Evolutionary conservation across 2,888 invertebrate genomes (phyloP).

Genomic region (Andrena haemorrhoa): DNA sequence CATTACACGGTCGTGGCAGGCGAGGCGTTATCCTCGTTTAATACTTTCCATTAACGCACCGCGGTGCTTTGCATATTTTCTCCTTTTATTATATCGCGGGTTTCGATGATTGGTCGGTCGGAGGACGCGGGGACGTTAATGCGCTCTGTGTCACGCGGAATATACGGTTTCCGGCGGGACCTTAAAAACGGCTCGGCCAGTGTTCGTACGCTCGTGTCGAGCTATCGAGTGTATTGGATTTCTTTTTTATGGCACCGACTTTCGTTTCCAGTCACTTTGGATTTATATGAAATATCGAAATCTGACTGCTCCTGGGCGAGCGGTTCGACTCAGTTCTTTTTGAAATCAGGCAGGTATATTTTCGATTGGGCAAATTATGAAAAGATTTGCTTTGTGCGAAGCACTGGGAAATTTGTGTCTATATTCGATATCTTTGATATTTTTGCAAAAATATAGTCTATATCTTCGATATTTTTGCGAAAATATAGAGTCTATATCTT

Average conservation of each 20-base stretch:
- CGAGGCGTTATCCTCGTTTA: neutral
- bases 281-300: neutral
- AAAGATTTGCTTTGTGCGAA: too few species aligned
- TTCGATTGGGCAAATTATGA: too few species aligned
- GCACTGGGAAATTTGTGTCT: too few species aligned
- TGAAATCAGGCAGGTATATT: too few species aligned
- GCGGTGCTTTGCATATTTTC: neutral
- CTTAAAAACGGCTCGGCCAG: neutral
- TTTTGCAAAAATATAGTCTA: too few species aligned
- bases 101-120: neutral
- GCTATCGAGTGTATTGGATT: too few species aligned
- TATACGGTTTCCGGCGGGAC: constrained; percentile 3
- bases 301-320: neutral
- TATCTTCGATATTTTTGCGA: too few species aligned
- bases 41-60: neutral
- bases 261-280: neutral
- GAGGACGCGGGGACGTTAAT: neutral
- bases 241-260: too few species aligned
- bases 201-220: too few species aligned
- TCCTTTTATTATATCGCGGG: neutral
- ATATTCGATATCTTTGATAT: too few species aligned
- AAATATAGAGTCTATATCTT: too few species aligned
- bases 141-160: neutral
- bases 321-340: too few species aligned
- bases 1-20: neutral